Base-by-base conservation (phyloP, 2,888 invertebrate genomes). In the Dryobota labecula region DNA sequence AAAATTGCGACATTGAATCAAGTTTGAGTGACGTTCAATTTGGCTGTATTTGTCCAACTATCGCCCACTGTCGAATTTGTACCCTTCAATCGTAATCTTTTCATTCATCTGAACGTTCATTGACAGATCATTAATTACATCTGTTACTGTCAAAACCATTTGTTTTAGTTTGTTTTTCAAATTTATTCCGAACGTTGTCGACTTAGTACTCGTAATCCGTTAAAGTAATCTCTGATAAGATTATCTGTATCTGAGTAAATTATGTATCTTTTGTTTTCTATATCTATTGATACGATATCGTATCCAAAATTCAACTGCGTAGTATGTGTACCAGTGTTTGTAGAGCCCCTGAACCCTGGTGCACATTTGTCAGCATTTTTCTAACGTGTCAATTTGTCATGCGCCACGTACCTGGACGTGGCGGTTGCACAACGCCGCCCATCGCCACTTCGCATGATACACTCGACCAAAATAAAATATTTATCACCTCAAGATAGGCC, bases 21-120 rank as follows among this genome's bases (percentile, higher is more conserved):
- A 78, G 71, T 88, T 89, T 90, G 91, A 92, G 78, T 91, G 91
- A 90, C 92, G 86, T 86, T 76, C 86, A 82, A 85, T 89, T 89
- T 87, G 83, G 86, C 81, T 86, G 74, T 88, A 87, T 88, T 85
- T 79, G 83, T 82, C 70, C 76, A 76, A 85, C 84, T 84, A 88
- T 86, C 89, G 89, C 87, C 88, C 88, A 88, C 90, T 86, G 85
- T 85, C 80, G 76, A 81, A 75, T 81, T 82, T 83, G 78, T 86
- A 66, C 73, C 43, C 81, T 77, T 91, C 86, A 87, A 88, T 78
- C 58, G 63, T 73, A 75, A 80, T 85, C 86, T 79, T 65, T 76
- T 78, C 68, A 85, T 84, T 61, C 73, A 84, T 85, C 73, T 73
- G 57, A 75, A 83, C 73, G 69, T 84, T 71, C 61, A 79, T 76